phyloP scores from a whole-genome alignment of 2,113 vertebrate species.

The Dolichotis patagonum region DNA sequence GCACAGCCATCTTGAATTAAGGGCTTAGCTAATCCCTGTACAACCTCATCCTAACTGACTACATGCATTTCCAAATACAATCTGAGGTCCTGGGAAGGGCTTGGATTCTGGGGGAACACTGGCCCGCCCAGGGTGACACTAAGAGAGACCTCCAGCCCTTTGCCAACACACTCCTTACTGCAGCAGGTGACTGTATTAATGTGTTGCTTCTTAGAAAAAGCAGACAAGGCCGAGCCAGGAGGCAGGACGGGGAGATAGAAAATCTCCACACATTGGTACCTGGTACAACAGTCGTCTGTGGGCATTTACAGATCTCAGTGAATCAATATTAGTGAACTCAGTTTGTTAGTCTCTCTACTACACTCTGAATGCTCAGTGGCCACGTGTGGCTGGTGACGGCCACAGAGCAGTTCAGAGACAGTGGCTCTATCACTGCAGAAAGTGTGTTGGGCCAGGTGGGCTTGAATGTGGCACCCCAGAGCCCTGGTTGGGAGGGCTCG shows the following conservation, averaged over 20 bases:
- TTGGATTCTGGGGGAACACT: neutral
- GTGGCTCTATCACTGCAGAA: neutral
- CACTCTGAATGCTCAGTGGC: neutral
- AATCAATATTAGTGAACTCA: neutral
- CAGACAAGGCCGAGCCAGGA: neutral
- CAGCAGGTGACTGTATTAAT: neutral
- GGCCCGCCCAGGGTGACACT: neutral
- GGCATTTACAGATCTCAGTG: neutral
- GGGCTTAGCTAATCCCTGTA: neutral
- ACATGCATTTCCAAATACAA: neutral
- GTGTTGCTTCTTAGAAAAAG: conserved; percentile 23
- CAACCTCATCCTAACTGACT: neutral
- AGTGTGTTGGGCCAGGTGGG: neutral
- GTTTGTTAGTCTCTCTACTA: neutral
- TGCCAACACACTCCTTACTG: neutral
- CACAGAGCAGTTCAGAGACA: neutral
- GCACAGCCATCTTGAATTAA: neutral
- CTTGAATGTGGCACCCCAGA: neutral
- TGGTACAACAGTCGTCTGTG: neutral
- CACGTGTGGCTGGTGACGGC: neutral
- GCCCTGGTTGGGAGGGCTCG: neutral
- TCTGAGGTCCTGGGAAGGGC: neutral
- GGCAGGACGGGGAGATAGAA: neutral
- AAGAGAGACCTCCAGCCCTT: neutral
- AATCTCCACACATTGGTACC: neutral